Evolutionary conservation across 2,113 vertebrate genomes (phyloP).

Genomic region (Forbesichthys papilliferus): DNA sequence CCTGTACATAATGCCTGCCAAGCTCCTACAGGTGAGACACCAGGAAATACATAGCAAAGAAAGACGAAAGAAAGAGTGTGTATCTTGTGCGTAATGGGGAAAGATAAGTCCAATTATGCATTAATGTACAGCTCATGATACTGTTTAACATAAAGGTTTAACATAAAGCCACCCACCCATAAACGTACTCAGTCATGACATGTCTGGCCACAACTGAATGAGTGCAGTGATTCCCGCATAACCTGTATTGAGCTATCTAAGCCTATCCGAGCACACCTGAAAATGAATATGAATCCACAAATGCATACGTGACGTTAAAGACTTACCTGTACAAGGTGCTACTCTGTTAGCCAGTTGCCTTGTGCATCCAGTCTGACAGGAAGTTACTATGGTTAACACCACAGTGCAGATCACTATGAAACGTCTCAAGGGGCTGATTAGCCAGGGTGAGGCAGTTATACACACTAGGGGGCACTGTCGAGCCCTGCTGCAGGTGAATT

Average conservation of each 20-base stretch:
- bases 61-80: constrained; percentile 11
- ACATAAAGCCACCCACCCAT: constrained; percentile 55
- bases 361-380: constrained; percentile 18
- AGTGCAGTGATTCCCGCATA: constrained; percentile 7
- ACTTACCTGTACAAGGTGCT: constrained; percentile 1
- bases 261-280: constrained; percentile 12
- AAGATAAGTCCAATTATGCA: constrained; percentile 47
- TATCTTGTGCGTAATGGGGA: constrained; percentile 20
- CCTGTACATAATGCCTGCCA: constrained; percentile 55
- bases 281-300: constrained; percentile 8
- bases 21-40: constrained; percentile 68
- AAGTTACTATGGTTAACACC: constrained; percentile 6
- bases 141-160: constrained; percentile 63
- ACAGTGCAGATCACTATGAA: constrained; percentile 27
- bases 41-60: constrained; percentile 38
- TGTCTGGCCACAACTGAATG: constrained; percentile 34
- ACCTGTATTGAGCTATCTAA: neutral
- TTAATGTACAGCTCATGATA: constrained; percentile 45
- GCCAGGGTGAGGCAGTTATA: constrained; percentile 44
- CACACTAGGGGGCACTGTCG: constrained; percentile 69
- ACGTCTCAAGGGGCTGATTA: constrained; percentile 17
- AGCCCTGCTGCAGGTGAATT: constrained; percentile 15
- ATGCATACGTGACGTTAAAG: constrained; percentile 4
- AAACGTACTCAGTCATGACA: constrained; percentile 40
- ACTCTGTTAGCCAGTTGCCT: neutral